phyloP scores from a whole-genome alignment of 2,797 vertebrate species.

The Halcyon leucocephala region DNA sequence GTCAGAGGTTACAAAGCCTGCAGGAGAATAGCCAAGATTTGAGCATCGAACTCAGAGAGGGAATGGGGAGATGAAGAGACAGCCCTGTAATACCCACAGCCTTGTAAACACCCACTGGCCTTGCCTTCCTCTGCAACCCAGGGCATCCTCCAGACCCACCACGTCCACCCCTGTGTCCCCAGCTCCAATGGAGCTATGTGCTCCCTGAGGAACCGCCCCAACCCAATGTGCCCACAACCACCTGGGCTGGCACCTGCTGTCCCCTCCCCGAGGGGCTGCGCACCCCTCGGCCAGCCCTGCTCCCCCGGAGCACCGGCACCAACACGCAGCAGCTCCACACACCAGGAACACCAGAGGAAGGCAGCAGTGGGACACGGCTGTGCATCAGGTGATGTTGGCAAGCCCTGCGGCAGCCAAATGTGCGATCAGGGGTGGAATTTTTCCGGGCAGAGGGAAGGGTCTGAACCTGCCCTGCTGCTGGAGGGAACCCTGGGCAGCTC shows the following conservation, averaged over 20 bases:
- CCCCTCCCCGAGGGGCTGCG: neutral
- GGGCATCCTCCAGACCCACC: neutral
- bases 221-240: accelerated
- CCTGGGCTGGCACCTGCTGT: neutral
- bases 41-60: accelerated
- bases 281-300: accelerated
- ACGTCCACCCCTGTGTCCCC: accelerated
- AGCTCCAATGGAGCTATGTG: accelerated
- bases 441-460: neutral
- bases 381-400: accelerated
- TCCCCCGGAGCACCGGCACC: accelerated
- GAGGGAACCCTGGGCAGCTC: neutral
- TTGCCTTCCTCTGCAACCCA: accelerated
- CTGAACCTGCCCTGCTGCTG: neutral
- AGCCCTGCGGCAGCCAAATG: accelerated
- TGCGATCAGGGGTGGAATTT: neutral
- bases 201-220: accelerated
- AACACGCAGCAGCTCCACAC: accelerated
- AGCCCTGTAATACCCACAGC: neutral
- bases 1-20: neutral
- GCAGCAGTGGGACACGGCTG: neutral
- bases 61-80: neutral
- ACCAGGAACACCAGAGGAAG: accelerated
- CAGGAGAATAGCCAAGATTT: neutral
- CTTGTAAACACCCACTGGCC: neutral